Evolutionary conservation across 2,797 vertebrate species (phyloP).

Genomic region (Champsocephalus esox): DNA sequence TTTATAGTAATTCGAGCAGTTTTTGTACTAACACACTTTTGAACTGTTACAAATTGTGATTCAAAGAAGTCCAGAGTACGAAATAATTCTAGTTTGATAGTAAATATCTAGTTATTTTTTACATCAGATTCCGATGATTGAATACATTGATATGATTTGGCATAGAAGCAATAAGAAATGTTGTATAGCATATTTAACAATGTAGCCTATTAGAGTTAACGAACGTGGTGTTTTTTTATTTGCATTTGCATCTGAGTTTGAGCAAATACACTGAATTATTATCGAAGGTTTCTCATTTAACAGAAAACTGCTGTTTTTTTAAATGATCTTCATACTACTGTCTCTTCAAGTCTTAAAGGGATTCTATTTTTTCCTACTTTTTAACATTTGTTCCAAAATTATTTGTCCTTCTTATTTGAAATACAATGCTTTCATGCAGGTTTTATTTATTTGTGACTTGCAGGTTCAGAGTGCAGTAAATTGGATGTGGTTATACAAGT

Average conservation of each 20-base stretch:
- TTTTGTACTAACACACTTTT: slow-evolving; percentile 70
- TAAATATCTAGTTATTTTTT: slow-evolving; percentile 62
- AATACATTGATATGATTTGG: slow-evolving; percentile 38
- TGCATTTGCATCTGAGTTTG: slow-evolving; percentile 23
- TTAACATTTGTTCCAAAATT: slow-evolving; percentile 52
- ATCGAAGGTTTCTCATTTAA: slow-evolving; percentile 31
- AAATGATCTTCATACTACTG: slow-evolving; percentile 21
- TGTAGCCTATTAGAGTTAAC: slow-evolving; percentile 29
- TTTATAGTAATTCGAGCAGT: slow-evolving; percentile 57
- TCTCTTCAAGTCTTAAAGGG: slow-evolving; percentile 13
- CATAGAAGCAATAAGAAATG: slow-evolving; percentile 39
- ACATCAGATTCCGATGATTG: slow-evolving; percentile 30
- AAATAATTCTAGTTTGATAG: slow-evolving; percentile 64
- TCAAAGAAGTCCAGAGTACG: slow-evolving; percentile 31
- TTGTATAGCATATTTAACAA: slow-evolving; percentile 49
- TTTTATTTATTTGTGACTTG: slow-evolving; percentile 68
- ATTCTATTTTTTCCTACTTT: background rate
- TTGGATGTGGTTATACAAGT: slow-evolving; percentile 76
- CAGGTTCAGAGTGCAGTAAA: slow-evolving; percentile 67
- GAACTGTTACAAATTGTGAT: slow-evolving; percentile 46
- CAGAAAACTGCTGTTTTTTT: slow-evolving; percentile 23
- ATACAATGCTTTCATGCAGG: slow-evolving; percentile 31
- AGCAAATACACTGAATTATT: slow-evolving; percentile 21
- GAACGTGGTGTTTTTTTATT: slow-evolving; percentile 29
- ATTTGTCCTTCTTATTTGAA: slow-evolving; percentile 52